Percentiles rank a stretch among this genome's conserved stretches.
These are phyloP conservation scores for Lates japonicus DNA, from an alignment of 2,797 vertebrate species.

Conservation along the genomic window DNA sequence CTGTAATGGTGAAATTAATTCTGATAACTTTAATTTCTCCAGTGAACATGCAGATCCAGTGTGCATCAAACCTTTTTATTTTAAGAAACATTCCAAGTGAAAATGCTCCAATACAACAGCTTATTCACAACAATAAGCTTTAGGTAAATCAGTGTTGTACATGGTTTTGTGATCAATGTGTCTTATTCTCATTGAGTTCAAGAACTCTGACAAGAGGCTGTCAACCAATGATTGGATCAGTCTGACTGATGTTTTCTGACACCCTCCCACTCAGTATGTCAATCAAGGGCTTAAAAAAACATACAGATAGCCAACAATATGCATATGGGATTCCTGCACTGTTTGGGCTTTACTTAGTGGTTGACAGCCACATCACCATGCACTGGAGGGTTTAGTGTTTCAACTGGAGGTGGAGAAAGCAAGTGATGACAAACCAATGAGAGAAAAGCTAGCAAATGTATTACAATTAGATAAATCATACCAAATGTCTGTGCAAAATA, in stretches of 20 bases:
- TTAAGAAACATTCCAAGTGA: constrained; percentile 72
- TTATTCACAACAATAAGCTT: constrained; percentile 48
- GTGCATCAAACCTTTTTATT: constrained; percentile 43
- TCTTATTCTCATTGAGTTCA: constrained; percentile 19
- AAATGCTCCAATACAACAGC: constrained; percentile 53
- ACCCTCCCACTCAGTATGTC: constrained; percentile 12
- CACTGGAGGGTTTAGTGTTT: constrained; percentile 39
- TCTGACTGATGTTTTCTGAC: constrained; percentile 9
- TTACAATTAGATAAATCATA: constrained; percentile 37
- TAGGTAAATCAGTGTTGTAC: constrained; percentile 42
- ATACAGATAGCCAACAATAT: constrained; percentile 2
- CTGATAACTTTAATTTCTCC: constrained; percentile 53
- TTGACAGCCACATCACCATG: constrained; percentile 46
- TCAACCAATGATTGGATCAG: constrained; percentile 28
- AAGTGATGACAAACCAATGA: constrained; percentile 43
- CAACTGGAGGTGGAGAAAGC: constrained; percentile 36
- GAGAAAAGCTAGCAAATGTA: constrained; percentile 33
- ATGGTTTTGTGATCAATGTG: constrained; percentile 49
- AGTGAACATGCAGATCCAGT: constrained; percentile 77
- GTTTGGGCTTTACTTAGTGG: constrained; percentile 16
- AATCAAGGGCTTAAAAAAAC: constrained; percentile 29
- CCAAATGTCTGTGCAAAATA: constrained; percentile 53
- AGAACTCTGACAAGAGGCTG: constrained; percentile 30
- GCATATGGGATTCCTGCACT: constrained; percentile 22
- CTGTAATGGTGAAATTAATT: constrained; percentile 52